Evolutionary conservation across 2,797 vertebrate genomes (phyloP).

Genomic region (Pyrrhura leucotis): DNA sequence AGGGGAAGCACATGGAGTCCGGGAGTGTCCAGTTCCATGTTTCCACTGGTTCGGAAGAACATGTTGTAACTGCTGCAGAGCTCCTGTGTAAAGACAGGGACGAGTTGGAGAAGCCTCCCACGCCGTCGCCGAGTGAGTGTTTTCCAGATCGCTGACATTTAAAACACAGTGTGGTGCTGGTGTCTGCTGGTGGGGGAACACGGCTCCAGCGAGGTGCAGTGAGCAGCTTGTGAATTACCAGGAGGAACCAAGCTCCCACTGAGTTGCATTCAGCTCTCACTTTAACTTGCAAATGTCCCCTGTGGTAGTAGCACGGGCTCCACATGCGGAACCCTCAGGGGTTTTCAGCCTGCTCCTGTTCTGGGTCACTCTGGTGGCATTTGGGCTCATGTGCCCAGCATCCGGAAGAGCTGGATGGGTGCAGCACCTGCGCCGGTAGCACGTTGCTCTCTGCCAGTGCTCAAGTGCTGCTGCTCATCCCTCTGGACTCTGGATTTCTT

Average conservation of each 20-base stretch:
- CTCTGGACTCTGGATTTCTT: background rate
- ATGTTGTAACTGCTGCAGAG: background rate
- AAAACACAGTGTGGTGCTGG: background rate
- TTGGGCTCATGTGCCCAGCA: background rate
- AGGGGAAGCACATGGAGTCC: conserved; percentile 78
- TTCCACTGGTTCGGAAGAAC: conserved; percentile 73
- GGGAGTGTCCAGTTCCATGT: conserved; percentile 86
- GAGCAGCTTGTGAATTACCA: background rate
- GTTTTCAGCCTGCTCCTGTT: accelerated
- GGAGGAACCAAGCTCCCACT: background rate
- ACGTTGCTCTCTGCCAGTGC: accelerated
- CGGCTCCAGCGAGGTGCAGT: background rate
- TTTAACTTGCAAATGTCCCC: background rate
- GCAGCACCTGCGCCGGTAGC: background rate
- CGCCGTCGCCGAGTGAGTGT: conserved; percentile 73
- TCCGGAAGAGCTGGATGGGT: accelerated
- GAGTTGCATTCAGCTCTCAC: background rate
- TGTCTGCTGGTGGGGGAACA: background rate
- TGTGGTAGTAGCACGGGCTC: background rate
- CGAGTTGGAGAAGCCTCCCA: conserved; percentile 73
- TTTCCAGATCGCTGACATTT: conserved; percentile 16
- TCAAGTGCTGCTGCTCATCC: background rate
- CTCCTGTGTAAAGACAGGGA: conserved; percentile 46
- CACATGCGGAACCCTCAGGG: accelerated
- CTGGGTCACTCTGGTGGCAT: accelerated